Percentiles rank a stretch among this genome's conserved stretches.
These are phyloP conservation scores for Pteropus rufus DNA, from an alignment of 2,797 vertebrate genomes.

Conservation along the genomic window DNA sequence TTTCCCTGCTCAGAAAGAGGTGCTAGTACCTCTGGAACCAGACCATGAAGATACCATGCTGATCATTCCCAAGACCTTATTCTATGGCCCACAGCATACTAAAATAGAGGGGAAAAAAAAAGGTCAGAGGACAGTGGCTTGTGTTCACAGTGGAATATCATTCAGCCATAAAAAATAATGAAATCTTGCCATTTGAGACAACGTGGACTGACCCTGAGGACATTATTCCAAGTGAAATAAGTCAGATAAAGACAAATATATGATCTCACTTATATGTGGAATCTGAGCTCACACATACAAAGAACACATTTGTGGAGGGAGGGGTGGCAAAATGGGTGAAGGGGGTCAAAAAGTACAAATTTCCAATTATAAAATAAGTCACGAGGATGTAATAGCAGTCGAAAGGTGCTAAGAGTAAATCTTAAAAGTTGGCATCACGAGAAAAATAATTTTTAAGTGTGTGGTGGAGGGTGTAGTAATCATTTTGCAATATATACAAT, in stretches of 20 bases:
- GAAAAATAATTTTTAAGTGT: neutral
- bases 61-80: too few species aligned
- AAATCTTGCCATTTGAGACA: neutral
- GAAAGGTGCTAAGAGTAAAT: neutral
- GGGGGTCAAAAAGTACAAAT: neutral
- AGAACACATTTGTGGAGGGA: neutral
- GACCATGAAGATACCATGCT: too few species aligned
- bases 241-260: neutral
- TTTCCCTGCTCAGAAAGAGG: too few species aligned
- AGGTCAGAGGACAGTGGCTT: too few species aligned
- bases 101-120: too few species aligned
- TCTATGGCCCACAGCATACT: too few species aligned
- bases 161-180: neutral
- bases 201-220: neutral
- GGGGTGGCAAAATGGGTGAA: neutral
- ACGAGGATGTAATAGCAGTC: neutral
- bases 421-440: neutral
- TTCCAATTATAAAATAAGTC: neutral
- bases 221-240: neutral
- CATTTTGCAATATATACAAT: neutral
- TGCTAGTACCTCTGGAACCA: too few species aligned
- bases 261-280: neutral
- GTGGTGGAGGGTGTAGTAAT: neutral
- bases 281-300: neutral
- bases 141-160: neutral